These are phyloP conservation scores for Oplegnathus fasciatus DNA, from an alignment of 2,113 vertebrate genomes.

Conservation along the genomic window DNA sequence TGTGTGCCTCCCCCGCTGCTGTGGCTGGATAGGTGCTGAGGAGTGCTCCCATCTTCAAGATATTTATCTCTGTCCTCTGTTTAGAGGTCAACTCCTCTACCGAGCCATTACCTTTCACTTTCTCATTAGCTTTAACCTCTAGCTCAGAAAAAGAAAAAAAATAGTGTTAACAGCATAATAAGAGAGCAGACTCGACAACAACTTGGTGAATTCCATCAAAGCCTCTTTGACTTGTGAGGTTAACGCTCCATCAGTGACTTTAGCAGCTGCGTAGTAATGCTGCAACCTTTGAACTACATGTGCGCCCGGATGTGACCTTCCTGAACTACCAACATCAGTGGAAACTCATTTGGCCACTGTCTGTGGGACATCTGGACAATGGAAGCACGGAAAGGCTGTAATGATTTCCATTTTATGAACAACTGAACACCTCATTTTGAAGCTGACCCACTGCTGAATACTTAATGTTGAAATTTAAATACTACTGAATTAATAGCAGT, in stretches of 20 bases:
- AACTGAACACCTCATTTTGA: background rate
- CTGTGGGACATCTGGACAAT: conserved; percentile 15
- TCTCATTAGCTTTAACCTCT: conserved; percentile 47
- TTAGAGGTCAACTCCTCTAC: conserved; percentile 45
- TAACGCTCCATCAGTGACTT: background rate
- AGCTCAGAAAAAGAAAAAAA: background rate
- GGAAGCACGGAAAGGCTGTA: background rate
- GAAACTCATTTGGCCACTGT: background rate
- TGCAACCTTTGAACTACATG: conserved; percentile 24
- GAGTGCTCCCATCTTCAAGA: conserved; percentile 14
- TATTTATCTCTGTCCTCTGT: conserved; percentile 48
- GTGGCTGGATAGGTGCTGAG: conserved; percentile 23
- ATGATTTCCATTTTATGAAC: background rate
- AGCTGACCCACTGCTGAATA: background rate
- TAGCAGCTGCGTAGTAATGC: conserved; percentile 28
- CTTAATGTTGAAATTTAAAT: background rate
- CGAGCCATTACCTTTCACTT: conserved; percentile 27
- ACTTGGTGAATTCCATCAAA: background rate
- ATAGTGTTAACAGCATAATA: background rate
- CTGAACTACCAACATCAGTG: background rate
- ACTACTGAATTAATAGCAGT: background rate
- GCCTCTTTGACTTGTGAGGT: background rate
- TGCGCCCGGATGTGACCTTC: conserved; percentile 18
- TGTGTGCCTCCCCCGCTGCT: background rate
- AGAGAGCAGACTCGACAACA: background rate